Evolutionary conservation across 2,888 invertebrate genomes (phyloP), one percentile per base, ranked within the genome.

Genomic region (Trachelus stipa): DNA sequence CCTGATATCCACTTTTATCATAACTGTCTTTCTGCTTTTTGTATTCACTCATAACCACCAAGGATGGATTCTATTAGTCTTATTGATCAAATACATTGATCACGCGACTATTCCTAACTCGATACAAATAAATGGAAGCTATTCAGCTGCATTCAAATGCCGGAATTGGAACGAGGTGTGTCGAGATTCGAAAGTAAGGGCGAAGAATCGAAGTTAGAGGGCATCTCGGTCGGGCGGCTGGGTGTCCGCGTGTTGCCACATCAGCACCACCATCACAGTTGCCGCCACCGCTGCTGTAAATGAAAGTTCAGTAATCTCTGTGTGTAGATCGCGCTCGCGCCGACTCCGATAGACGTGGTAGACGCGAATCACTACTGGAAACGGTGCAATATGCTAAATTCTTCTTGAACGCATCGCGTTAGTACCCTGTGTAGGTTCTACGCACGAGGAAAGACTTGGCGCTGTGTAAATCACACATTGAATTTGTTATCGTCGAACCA

Each of bases 181-280:
- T 23, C 23, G 56, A 56, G 56, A 56, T 23, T 56, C 56, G 56
- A 56, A 56, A 23, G 56, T 56, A 56, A 56, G 56, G 56, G 56
- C 23, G 23, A 56, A 56, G 23, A 23, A 56, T 56, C 56, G 56
- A 56, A 6, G 56, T 56, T 82, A 85, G 85, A 82, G 83, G 82
- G 83, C 86, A 84, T 83, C 80, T 79, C 77, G 73, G 76, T 84
- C 82, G 84, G 76, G 79, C 81, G 81, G 82, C 81, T 81, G 81
- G 83, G 84, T 90, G 90, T 88, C 56, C 89, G 90, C 90, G 90
- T 90, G 90, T 89, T 90, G 90, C 90, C 90, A 90, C 90, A 90
- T 90, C 90, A 90, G 87, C 76, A 76, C 76, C 79, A 79, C 76
- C 90, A 89, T 86, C 88, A 71, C 71, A 31, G 34, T 31, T 56